Percentiles rank a stretch among this genome's conserved stretches.
These are phyloP conservation scores for Stegastes partitus DNA, from an alignment of 2,113 vertebrate species.

Conservation along the genomic window DNA sequence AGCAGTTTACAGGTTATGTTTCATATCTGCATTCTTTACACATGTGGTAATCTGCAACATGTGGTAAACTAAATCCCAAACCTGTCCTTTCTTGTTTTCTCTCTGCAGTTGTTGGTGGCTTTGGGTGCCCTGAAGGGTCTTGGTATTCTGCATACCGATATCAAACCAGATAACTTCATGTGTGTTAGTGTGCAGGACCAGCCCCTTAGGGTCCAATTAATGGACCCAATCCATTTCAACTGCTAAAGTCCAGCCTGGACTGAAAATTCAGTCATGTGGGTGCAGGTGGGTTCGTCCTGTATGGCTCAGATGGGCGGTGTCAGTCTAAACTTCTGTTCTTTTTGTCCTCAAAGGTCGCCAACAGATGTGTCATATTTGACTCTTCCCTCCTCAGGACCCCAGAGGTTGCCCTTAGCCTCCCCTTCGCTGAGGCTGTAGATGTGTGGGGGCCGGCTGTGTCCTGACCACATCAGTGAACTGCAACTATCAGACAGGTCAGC, in stretches of 20 bases:
- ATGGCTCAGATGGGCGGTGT: neutral
- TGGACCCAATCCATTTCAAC: slow-evolving; percentile 11
- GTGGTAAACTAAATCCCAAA: neutral
- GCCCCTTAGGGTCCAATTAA: slow-evolving; percentile 17
- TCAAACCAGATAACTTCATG: slow-evolving; percentile 50
- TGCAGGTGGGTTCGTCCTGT: slow-evolving; percentile 31
- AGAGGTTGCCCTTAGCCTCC: slow-evolving; percentile 38
- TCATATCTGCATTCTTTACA: too few relatives aligned
- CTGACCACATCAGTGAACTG: slow-evolving; percentile 18
- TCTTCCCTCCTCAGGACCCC: slow-evolving; percentile 29
- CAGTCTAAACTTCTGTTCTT: neutral
- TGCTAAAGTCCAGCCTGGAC: neutral
- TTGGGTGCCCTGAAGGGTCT: slow-evolving; percentile 18
- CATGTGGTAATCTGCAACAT: too few relatives aligned
- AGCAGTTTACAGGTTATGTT: too few relatives aligned
- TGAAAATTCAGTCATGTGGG: neutral
- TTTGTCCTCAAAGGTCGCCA: neutral
- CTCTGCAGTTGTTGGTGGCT: slow-evolving; percentile 31
- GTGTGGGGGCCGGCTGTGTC: slow-evolving; percentile 20
- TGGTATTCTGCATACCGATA: slow-evolving; percentile 23
- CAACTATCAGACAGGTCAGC: slow-evolving; percentile 32
- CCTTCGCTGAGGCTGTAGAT: slow-evolving; percentile 32
- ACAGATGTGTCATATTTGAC: neutral
- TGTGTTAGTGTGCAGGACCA: neutral
- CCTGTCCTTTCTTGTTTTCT: neutral